Conservation (phyloP, 2,888 invertebrate genomes). For the Stratiomys singularior region DNA sequence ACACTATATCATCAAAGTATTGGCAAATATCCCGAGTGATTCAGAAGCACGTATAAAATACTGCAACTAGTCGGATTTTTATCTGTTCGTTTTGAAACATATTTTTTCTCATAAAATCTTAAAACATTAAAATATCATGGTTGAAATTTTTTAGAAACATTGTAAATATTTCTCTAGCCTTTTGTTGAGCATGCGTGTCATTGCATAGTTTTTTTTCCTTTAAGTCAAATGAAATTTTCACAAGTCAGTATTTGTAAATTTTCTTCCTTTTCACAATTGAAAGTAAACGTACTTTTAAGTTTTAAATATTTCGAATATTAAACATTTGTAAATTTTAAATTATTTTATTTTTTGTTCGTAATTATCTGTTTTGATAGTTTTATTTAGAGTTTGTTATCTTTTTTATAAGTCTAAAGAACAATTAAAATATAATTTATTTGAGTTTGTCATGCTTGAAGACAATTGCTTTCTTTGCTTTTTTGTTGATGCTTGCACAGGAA, state of each 20-base stretch:
- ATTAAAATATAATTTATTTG: constrained; percentile 19
- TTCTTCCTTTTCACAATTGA: background rate
- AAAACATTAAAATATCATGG: background rate
- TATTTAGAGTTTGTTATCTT: background rate
- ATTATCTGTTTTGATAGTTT: constrained; percentile 5
- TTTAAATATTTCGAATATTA: background rate
- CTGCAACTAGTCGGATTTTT: background rate
- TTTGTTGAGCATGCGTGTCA: constrained; percentile 18
- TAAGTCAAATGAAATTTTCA: background rate
- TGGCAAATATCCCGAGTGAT: no score
- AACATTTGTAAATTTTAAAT: constrained; percentile 21
- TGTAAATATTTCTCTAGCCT: constrained; percentile 28
- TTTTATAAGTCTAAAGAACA: constrained; percentile 24
- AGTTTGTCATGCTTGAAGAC: background rate
- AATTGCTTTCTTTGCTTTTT: background rate
- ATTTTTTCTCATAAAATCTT: background rate
- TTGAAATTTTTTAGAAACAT: background rate
- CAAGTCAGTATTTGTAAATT: constrained; percentile 14
- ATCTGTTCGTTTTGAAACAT: background rate
- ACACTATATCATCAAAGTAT: no score
- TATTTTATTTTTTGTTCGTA: constrained; percentile 7
- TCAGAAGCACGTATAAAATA: background rate
- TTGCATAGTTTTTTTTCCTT: constrained; percentile 6
- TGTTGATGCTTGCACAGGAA: background rate
- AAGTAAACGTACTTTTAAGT: background rate